Conservation (phyloP, 2,797 vertebrate genomes). For the Tenualosa ilisha region DNA sequence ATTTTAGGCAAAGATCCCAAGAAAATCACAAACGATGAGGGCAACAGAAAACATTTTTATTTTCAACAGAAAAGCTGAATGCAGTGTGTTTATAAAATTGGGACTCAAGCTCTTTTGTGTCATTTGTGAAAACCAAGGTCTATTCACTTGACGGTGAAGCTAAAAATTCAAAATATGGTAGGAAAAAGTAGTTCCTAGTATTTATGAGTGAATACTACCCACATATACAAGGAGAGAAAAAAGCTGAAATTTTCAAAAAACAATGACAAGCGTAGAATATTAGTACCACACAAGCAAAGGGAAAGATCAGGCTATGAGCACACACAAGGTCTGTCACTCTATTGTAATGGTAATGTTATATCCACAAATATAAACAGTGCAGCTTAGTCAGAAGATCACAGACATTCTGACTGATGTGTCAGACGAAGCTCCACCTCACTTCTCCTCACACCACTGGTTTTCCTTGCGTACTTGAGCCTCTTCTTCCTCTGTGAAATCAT, state of each 20-base stretch:
- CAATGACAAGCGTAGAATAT: constrained; percentile 28
- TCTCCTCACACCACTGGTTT: constrained; percentile 99
- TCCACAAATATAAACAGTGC: constrained; percentile 99
- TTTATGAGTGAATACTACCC: constrained; percentile 9
- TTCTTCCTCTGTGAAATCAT: constrained; percentile 99
- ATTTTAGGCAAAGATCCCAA: not conserved
- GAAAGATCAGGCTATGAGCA: constrained; percentile 81
- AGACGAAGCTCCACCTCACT: constrained; percentile 72
- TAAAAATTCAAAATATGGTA: not conserved
- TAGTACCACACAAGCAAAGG: constrained; percentile 84
- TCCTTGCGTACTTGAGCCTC: constrained; percentile 99
- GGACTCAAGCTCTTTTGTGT: not conserved
- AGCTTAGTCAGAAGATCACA: constrained; percentile 93
- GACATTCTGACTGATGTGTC: constrained; percentile 79
- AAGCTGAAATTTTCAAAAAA: not conserved
- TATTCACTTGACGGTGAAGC: constrained; percentile 13
- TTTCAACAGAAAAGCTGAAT: not conserved
- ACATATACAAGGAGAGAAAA: constrained; percentile 14
- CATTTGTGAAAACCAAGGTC: not conserved
- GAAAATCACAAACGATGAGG: not conserved
- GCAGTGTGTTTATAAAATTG: not conserved
- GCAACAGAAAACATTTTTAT: constrained; percentile 17
- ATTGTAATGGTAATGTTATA: constrained; percentile 78
- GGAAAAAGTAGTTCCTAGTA: not conserved
- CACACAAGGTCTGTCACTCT: constrained; percentile 76